A percentile compares a stretch with the other conserved stretches of the same genome.
These are phyloP conservation scores for Smutsia temminckii DNA, from an alignment of 2,797 vertebrate genomes.

Conservation along the genomic window DNA sequence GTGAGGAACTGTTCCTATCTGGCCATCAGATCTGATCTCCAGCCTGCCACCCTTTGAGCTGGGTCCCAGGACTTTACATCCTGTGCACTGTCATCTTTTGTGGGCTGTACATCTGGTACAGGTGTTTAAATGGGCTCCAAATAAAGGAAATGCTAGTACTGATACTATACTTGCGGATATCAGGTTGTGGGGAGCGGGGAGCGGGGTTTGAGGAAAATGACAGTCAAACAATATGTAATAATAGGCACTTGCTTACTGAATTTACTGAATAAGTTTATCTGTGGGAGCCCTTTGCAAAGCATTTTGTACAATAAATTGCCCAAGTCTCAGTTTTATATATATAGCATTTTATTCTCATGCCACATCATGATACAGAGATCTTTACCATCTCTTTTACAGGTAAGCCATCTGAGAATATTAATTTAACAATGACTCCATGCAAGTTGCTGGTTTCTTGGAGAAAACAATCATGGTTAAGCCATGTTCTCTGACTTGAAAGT, in stretches of 20 bases:
- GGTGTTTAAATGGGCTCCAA: not conserved
- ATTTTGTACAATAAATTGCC: not conserved
- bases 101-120: not conserved
- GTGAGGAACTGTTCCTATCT: not conserved
- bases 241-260: not conserved
- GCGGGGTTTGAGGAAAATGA: not conserved
- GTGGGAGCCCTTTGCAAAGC: not conserved
- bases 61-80: not conserved
- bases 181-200: not conserved
- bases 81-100: not conserved
- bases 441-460: not conserved
- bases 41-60: not conserved
- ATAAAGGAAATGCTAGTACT: not conserved
- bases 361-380: not conserved
- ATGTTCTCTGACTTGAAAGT: not conserved
- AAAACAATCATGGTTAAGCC: not conserved
- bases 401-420: not conserved
- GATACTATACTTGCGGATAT: not conserved
- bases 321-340: not conserved
- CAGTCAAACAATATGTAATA: not conserved
- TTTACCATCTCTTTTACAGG: not conserved
- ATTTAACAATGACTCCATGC: not conserved
- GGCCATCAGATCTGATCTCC: not conserved
- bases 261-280: not conserved
- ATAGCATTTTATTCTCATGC: not conserved